A percentile compares a stretch with the other conserved stretches of the same genome.
phyloP scores from a whole-genome alignment of 1,140 invertebrate genomes.

The Lepidurus couesii region DNA sequence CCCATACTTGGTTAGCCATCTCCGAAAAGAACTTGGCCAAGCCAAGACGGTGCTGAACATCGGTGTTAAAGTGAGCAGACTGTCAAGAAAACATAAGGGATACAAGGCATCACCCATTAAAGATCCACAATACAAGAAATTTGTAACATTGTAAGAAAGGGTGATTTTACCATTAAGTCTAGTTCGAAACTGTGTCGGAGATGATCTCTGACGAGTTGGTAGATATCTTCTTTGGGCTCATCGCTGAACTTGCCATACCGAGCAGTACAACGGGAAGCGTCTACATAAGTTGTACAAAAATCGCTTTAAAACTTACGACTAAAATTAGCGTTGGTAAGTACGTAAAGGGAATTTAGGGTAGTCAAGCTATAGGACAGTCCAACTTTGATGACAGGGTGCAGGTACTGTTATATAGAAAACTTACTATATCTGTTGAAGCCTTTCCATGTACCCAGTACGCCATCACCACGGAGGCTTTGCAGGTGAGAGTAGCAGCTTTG shows the following conservation, averaged over 20 bases:
- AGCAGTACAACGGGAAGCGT: conserved; percentile 27
- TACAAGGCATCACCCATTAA: neutral
- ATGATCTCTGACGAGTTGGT: conserved; percentile 29
- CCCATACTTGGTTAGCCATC: conserved; percentile 66
- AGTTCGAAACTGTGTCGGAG: conserved; percentile 30
- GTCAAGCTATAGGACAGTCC: neutral
- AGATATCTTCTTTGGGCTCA: neutral
- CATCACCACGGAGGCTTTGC: neutral
- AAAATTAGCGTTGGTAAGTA: no score
- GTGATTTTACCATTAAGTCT: conserved; percentile 30
- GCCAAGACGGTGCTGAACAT: conserved; percentile 64
- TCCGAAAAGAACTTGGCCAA: conserved; percentile 67
- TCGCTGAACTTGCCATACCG: conserved; percentile 29
- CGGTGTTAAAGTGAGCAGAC: conserved; percentile 69
- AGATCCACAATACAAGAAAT: neutral
- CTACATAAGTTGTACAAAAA: no score
- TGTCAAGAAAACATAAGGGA: conserved; percentile 35
- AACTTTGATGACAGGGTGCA: neutral
- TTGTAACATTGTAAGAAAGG: neutral
- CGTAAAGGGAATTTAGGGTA: no score
- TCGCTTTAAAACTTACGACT: no score
- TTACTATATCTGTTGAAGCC: conserved; percentile 6
- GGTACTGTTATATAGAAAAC: neutral
- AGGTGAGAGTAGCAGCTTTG: conserved; percentile 3
- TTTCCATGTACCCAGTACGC: neutral